Evolutionary conservation across 2,888 invertebrate genomes (phyloP).

Genomic region (Calliphora vomitoria): DNA sequence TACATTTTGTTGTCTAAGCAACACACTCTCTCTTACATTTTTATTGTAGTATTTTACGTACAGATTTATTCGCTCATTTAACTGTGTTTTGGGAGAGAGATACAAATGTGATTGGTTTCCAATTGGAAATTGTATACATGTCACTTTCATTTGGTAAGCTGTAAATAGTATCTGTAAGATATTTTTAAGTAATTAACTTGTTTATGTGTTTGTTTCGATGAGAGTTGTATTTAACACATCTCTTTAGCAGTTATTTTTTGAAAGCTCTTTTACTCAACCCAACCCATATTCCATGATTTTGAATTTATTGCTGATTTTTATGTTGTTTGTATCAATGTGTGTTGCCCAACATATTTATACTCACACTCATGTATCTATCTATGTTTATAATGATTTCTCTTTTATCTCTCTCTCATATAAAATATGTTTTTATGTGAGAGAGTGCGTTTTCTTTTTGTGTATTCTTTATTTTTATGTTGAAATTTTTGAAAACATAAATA

Average conservation of each 20-base stretch:
- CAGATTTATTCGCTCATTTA: neutral
- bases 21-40: neutral
- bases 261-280: slow-evolving; percentile 45
- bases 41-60: too few species aligned
- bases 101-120: neutral
- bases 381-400: slow-evolving; percentile 30
- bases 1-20: slow-evolving; percentile 21
- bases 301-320: neutral
- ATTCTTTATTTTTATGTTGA: slow-evolving; percentile 14
- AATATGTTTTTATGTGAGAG: neutral
- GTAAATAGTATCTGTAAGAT: slow-evolving; percentile 36
- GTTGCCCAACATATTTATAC: neutral
- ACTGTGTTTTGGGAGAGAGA: neutral
- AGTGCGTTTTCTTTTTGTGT: neutral
- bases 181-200: slow-evolving; percentile 43
- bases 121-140: slow-evolving; percentile 12
- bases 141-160: neutral
- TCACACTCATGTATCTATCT: neutral
- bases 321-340: neutral
- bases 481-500: slow-evolving; percentile 20
- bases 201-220: neutral
- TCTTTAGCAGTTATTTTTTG: neutral
- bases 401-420: slow-evolving; percentile 8
- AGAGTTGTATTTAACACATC: neutral
- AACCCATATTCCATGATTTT: slow-evolving; percentile 21